Evolutionary conservation across 2,113 vertebrate species (phyloP).

Genomic region (Arenaria interpres): DNA sequence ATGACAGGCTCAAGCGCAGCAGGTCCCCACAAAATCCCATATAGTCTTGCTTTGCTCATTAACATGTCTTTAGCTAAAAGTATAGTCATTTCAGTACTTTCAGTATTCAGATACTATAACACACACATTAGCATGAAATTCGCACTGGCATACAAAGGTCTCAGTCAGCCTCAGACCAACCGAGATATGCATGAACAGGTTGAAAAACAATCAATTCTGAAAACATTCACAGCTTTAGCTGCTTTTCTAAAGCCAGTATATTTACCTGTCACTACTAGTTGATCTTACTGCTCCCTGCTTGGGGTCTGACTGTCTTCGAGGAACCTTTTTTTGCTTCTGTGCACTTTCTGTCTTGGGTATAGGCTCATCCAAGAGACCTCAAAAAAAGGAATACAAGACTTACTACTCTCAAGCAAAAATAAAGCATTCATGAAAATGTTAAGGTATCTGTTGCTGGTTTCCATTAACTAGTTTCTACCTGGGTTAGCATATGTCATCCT

Average conservation of each 20-base stretch:
- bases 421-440: background rate
- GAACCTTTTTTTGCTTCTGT: conserved; percentile 82
- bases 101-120: background rate
- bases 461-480: background rate
- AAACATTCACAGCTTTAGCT: background rate
- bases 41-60: background rate
- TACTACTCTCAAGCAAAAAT: background rate
- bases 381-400: conserved; percentile 7
- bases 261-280: conserved; percentile 90
- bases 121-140: background rate
- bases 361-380: conserved; percentile 89
- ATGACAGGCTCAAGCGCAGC: background rate
- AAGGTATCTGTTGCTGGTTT: background rate
- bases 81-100: background rate
- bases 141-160: background rate
- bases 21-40: background rate
- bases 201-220: background rate
- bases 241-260: background rate
- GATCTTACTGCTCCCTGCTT: conserved; percentile 82
- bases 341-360: conserved; percentile 81
- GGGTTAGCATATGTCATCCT: background rate
- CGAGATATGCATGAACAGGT: background rate
- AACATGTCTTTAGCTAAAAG: background rate
- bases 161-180: background rate
- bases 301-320: conserved; percentile 82